These are phyloP conservation scores for Limanda limanda DNA, from an alignment of 2,113 vertebrate species.

Conservation along the genomic window DNA sequence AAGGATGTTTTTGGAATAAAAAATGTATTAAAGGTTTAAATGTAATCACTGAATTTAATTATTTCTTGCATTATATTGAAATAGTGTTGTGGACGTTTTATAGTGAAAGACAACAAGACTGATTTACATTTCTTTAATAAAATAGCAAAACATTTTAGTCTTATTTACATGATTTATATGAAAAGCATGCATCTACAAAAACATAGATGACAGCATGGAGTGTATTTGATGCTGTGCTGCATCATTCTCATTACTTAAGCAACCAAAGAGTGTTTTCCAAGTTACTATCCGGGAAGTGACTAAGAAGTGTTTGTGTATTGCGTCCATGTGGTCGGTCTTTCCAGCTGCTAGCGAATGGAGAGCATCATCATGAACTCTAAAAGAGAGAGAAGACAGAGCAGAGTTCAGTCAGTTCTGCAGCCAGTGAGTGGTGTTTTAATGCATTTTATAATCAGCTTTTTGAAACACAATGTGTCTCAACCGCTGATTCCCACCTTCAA, in stretches of 20 bases:
- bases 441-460: not conserved
- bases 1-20: slow-evolving; percentile 72
- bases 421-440: not conserved
- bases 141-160: slow-evolving; percentile 60
- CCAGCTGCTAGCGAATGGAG: slow-evolving; percentile 70
- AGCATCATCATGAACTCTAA: slow-evolving; percentile 87
- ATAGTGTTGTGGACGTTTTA: not conserved
- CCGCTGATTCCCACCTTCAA: slow-evolving; percentile 85
- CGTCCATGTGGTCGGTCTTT: not conserved
- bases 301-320: not conserved
- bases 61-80: not conserved
- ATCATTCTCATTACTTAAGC: not conserved
- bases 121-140: slow-evolving; percentile 69
- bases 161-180: slow-evolving; percentile 51
- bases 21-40: slow-evolving; percentile 32
- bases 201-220: not conserved
- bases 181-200: slow-evolving; percentile 9
- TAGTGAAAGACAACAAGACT: not conserved
- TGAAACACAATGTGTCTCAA: not conserved
- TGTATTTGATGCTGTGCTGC: not conserved
- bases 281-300: not conserved
- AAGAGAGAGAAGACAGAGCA: slow-evolving; percentile 17
- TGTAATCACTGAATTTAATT: slow-evolving; percentile 6
- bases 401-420: not conserved
- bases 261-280: not conserved